A percentile compares a stretch with the other conserved stretches of the same genome.
These are phyloP conservation scores for Atopsyche davidsoni DNA, from an alignment of 1,140 invertebrate genomes.

Conservation along the genomic window DNA sequence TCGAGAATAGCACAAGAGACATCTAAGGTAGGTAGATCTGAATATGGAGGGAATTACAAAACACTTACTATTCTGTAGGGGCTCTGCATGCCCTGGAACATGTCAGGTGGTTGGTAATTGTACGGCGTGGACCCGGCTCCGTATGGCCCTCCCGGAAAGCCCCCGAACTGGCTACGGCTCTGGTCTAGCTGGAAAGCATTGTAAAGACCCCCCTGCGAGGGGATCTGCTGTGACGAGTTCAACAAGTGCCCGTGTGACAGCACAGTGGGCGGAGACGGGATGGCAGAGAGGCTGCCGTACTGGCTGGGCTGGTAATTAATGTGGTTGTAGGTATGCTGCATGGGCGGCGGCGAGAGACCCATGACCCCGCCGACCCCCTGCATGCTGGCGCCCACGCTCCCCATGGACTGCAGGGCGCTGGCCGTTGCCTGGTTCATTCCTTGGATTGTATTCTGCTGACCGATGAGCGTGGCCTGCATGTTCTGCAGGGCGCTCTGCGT, in stretches of 20 bases:
- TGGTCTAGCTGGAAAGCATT: slow-evolving; percentile 44
- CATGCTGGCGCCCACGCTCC: slow-evolving; percentile 16
- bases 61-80: slow-evolving; percentile 64
- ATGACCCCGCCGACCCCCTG: slow-evolving; percentile 27
- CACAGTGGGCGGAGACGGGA: slow-evolving; percentile 74
- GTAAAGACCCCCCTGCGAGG: slow-evolving; percentile 66
- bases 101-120: slow-evolving; percentile 61
- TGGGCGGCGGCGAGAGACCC: slow-evolving; percentile 52
- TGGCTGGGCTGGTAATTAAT: slow-evolving; percentile 49
- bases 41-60: too few species aligned
- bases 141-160: slow-evolving; percentile 44
- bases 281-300: slow-evolving; percentile 70
- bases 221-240: slow-evolving; percentile 62
- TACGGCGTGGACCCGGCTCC: slow-evolving; percentile 46
- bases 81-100: slow-evolving; percentile 71
- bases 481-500: slow-evolving; percentile 21
- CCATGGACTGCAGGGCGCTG: slow-evolving; percentile 22
- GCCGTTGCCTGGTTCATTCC: slow-evolving; percentile 22
- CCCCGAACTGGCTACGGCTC: slow-evolving; percentile 44
- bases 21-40: too few species aligned
- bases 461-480: slow-evolving; percentile 29
- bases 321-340: slow-evolving; percentile 44
- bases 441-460: slow-evolving; percentile 20
- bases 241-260: slow-evolving; percentile 65
- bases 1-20: neutral